Evolutionary conservation across 2,888 invertebrate genomes (phyloP), one percentile per base, ranked within the genome.

Genomic region (Gandaritis pyraliata): DNA sequence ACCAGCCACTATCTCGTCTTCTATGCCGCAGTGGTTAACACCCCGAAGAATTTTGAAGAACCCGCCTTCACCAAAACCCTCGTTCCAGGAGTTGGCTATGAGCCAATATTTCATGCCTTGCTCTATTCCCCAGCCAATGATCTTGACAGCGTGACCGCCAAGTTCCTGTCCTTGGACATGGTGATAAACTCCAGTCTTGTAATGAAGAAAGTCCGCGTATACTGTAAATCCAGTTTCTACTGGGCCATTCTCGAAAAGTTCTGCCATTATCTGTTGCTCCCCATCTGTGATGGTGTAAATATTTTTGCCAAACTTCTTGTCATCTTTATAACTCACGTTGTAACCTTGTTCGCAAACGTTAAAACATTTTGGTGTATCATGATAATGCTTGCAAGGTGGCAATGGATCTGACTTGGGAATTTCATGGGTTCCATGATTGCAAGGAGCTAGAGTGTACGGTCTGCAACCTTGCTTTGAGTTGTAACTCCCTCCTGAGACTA

Each of bases 11-110:
- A 41, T 8, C 5, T 15, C 15, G 13, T 13, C 13, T 15, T 96
- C 96, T 73, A 96, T 96, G 11, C 95, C 95, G 75, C 96, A 96
- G 75, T 96, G 95, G 80, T 96, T 94, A 61, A 89, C 82, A 1
- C 98, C 98, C 61, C 98, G 94, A 16, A 96, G 88, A 67, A 98
- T 97, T 86, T 97, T 97, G 92, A 98, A 97, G 87, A 93, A 97
- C 3, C 97, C 98, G 83, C 98, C 98, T 0, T 94, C n/a, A n/a
- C n/a, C n/a, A n/a, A n/a, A n/a, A n/a, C n/a, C n/a, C n/a, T n/a
- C 93, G 88, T 98, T 98, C 98, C 98, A 98, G 0, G 97, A 97
- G 92, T 98, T 98, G 53, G 97, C 97, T 71, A 97, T 94, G 16
- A 97, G 93, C 98, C 98, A 98, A 85, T 97, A 98, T 47, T 96